Base-by-base conservation (phyloP, 1,140 invertebrate genomes). In the Drosophila yakuba region DNA sequence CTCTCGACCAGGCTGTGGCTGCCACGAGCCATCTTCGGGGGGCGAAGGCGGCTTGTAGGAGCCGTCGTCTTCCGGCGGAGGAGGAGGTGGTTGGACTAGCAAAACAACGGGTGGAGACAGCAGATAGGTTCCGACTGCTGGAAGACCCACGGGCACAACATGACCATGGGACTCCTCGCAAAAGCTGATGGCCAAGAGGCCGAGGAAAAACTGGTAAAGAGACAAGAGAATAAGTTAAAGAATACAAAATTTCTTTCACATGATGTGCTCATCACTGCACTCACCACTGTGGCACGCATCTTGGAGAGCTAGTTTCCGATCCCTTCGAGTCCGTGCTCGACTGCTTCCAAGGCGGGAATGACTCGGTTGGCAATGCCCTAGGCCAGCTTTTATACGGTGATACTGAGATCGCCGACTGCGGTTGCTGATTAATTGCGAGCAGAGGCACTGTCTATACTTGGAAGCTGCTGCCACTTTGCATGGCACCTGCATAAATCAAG, bases 401-500 rank as follows among this genome's bases (percentile, higher is more conserved):
- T 35, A 51, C 55, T 23, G 63, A 15, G 63, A 15, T 48, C 58
- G 54, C 32, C 20, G 14, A 28, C 12, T 20, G 23, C 32, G 28
- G 51, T 17, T 41, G 39, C 55, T 63, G 82, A 81, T 85, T 77
- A 86, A 85, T 81, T 78, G 63, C 47, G 25, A 73, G 52, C 48
- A 20, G 39, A 44, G 60, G 51, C 77, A 62, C 63, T 78, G 74
- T 67, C 83, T 88, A 88, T 88, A 86, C 62, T 80, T 86, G 83
- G 83, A 39, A 61, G 3, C 43, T 44, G 75, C 78, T 68, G 74
- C 78, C 48, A 81, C 59, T 73, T 64, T 63, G 78, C 67, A 67
- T 68, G 63, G 47, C 63, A 61, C 43, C 50, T 72, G 75, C 83
- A 86, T 86, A 86, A 86, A 86, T 86, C 83, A 88, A 88, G 71